Conservation (phyloP, 2,113 vertebrate genomes). For the human (Homo sapiens) region DNA sequence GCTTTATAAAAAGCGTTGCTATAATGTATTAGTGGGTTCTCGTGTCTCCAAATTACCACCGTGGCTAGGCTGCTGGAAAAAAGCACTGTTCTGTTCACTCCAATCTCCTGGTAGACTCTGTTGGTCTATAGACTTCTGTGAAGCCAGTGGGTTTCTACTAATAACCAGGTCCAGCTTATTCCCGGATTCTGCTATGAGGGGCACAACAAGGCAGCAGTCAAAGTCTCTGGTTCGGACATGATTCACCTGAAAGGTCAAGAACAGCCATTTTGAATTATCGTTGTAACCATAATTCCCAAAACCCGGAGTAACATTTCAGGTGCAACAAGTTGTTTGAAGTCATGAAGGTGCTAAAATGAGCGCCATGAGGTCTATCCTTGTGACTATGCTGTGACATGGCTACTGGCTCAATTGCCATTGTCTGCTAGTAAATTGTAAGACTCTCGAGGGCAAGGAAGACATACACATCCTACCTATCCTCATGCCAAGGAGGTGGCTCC, state of each 20-base stretch:
- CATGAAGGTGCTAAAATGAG: background rate
- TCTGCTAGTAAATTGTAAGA: background rate
- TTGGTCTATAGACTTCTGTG: constrained; percentile 81
- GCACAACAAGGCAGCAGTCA: constrained; percentile 98
- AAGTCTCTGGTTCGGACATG: constrained; percentile 98
- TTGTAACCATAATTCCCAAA: background rate
- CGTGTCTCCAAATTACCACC: constrained; percentile 81
- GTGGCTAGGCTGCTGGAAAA: constrained; percentile 84
- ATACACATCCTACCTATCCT: background rate
- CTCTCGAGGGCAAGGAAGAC: background rate
- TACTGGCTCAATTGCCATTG: accelerated
- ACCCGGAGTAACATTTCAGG: background rate
- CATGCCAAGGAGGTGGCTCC: background rate
- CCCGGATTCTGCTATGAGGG: constrained; percentile 97
- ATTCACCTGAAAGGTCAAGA: constrained; percentile 89
- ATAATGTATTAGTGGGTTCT: constrained; percentile 94
- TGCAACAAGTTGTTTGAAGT: background rate
- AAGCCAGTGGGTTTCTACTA: constrained; percentile 92
- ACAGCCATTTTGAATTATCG: background rate
- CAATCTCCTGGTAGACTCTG: constrained; percentile 78
- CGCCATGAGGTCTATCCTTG: background rate
- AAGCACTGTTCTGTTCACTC: constrained; percentile 86
- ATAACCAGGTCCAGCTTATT: constrained; percentile 97
- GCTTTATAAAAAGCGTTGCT: constrained; percentile 82
- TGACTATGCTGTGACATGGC: accelerated